phyloP scores from a whole-genome alignment of 2,888 invertebrate species.

The Seladonia tumulorum region DNA sequence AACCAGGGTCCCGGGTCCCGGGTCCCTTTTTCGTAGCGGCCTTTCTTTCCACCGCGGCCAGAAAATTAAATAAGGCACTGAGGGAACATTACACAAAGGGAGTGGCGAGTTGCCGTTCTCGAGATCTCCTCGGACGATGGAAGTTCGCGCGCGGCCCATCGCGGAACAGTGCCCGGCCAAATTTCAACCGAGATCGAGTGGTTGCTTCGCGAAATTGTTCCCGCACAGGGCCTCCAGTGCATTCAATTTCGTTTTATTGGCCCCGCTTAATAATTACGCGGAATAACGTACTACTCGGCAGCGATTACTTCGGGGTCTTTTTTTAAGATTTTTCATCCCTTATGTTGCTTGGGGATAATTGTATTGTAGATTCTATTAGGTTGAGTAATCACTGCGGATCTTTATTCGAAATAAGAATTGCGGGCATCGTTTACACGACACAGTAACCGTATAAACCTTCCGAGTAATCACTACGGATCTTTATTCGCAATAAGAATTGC shows the following conservation, averaged over 20 bases:
- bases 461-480: neutral
- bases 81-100: constrained; percentile 4
- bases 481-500: too few relatives aligned
- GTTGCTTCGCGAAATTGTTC: neutral
- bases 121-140: neutral
- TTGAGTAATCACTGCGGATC: neutral
- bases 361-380: neutral
- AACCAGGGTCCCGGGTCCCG: neutral
- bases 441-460: too few relatives aligned
- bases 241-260: constrained; percentile 4
- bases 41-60: neutral
- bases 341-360: neutral
- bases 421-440: too few relatives aligned
- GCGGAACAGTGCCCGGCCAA: neutral
- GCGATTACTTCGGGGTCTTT: neutral
- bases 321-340: neutral
- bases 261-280: neutral
- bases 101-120: neutral
- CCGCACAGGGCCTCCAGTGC: neutral
- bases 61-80: constrained; percentile 18
- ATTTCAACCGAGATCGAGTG: neutral
- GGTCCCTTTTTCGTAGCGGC: neutral
- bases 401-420: neutral
- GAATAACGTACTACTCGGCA: neutral
- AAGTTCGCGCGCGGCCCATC: neutral